Base-by-base conservation (phyloP, 2,797 vertebrate species). In the Gymnothorax javanicus region DNA sequence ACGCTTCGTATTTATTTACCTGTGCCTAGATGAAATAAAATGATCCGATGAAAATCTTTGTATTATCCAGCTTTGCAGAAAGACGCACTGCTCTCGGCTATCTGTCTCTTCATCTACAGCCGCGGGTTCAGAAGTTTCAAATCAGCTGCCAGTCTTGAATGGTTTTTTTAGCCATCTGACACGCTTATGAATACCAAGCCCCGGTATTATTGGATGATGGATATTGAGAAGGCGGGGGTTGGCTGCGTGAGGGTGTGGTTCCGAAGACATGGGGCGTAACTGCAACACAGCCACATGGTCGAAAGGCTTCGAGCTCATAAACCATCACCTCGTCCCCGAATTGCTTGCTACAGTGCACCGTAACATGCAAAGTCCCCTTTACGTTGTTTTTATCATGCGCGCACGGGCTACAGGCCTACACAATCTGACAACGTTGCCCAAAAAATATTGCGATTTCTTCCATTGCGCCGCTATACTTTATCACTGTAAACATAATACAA, bases 151-250 rank as follows among this genome's bases (percentile, higher is more conserved):
- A 77, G 88, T 88, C n/a, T 89, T 85, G 85, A 64, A 87, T 79
- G 89, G 86, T 92, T 93, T 96, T 93, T 96, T 95, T 96, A 96
- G 96, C 91, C 91, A 91, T 91, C 92, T 88, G 93, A 91, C 89
- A 88, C 90, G 89, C 92, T 87, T 91, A 84, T 50, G 87, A 86
- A 90, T 90, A 89, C 67, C 89, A 87, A 85, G 92, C 89, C 85
- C 86, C 7, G 89, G 91, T 60, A 85, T 90, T 86, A 96, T 96
- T 96, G 96, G 96, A 88, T 87, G 87, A 56, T 33, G 86, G 84
- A 59, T 84, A 54, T 25, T 62, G 64, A 43, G 86, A 83, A 71
- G 86, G 86, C 86, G 81, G 33, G 85, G 91, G 91, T 89, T 89
- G 88, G 87, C 60, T 73, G 52, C 64, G 81, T 84, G 86, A 91